Base-by-base conservation (phyloP, 2,113 vertebrate species). In the Cavia aperea region DNA sequence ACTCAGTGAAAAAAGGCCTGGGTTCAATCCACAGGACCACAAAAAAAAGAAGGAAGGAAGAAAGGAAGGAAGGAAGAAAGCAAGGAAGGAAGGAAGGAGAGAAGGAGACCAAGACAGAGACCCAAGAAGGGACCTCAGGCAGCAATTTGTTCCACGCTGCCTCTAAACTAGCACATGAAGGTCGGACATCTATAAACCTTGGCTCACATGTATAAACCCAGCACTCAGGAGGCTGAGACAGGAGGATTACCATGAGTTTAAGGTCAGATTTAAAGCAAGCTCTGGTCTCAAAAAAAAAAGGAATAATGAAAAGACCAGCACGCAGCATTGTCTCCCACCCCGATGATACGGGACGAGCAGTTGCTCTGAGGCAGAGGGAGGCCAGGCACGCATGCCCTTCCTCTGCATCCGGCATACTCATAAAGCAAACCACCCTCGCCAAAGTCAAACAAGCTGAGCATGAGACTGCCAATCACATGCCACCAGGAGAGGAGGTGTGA, bases 71-170 rank as follows among this genome's bases (percentile, higher is more conserved):
- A 39, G 7, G 5, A n/a, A 36, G 36, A n/a, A 11, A 4, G 18
- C 10, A 4, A 73, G 2, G 3, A 49, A 26, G 14, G 43, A 11
- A 7, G 46, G 4, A 6, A 13, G 2, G 6, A 46, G 5, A 75
- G 24, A 12, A 49, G n/a, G 5, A 51, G 15, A 51, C 7, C 6
- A 33, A 72, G n/a, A 72, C 70, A 24, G n/a, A 72, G 70, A 72
- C n/a, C 19, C 19, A 43, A 36, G 49, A 81, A 36, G 36, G 60
- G n/a, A 5, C 15, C 24, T 62, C 1, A 31, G 36, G 12, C 43
- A 4, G 5, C 36, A 70, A n/a, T 46, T 73, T 73, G 81, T 63
- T 39, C 62, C 16, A 26, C 54, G 60, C 33, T 68, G 46, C 54
- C 26, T 14, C 49, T 5, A 15, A 9, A 24, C 21, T 39, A 54